Conservation (phyloP, 2,797 vertebrate genomes). For the Trachops cirrhosus region DNA sequence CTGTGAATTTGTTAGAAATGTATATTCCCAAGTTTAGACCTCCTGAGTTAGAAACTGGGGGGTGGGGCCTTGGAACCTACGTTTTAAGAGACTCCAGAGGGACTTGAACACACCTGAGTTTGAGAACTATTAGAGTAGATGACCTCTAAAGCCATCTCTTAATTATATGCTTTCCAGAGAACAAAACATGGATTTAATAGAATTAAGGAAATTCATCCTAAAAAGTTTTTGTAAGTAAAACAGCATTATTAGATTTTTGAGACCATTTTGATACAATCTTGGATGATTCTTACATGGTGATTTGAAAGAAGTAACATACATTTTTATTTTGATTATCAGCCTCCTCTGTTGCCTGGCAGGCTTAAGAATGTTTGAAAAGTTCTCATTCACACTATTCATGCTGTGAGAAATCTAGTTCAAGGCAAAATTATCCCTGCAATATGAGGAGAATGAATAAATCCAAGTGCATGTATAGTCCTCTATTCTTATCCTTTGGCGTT, state of each 20-base stretch:
- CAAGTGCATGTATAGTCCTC: background rate
- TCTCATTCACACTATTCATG: background rate
- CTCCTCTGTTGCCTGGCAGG: background rate
- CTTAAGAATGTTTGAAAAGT: slow-evolving; percentile 33
- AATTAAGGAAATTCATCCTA: background rate
- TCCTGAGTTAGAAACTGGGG: background rate
- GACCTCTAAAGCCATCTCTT: background rate
- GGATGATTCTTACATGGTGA: background rate
- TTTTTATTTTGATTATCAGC: slow-evolving; percentile 47
- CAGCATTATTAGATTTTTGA: slow-evolving; percentile 7
- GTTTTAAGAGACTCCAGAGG: background rate
- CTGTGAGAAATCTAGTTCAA: slow-evolving; percentile 52
- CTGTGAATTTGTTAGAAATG: background rate
- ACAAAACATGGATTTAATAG: background rate
- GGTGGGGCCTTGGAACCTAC: background rate
- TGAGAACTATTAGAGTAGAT: background rate
- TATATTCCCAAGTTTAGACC: background rate
- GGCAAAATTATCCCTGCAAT: background rate
- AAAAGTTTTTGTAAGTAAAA: background rate
- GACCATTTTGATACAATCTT: background rate
- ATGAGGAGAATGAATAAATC: slow-evolving; percentile 6
- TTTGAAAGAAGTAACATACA: slow-evolving; percentile 42
- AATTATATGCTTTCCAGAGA: background rate
- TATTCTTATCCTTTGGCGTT: background rate
- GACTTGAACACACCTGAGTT: background rate